Conservation (phyloP, 1,140 invertebrate genomes). For the Dreissena polymorpha region DNA sequence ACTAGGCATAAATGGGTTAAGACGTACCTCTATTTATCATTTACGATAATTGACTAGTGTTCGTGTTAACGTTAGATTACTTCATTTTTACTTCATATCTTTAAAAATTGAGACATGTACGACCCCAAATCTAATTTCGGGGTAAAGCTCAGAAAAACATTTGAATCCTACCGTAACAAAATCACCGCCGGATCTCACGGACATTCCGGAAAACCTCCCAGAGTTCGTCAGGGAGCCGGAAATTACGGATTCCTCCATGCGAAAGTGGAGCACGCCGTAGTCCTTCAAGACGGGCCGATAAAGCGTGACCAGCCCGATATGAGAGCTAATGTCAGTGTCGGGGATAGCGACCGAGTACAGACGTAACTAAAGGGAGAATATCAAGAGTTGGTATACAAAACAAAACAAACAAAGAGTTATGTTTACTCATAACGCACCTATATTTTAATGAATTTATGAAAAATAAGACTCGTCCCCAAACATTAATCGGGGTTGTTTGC, state of each 20-base stretch:
- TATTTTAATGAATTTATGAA: no score
- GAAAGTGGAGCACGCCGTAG: constrained; percentile 36
- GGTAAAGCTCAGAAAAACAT: not conserved
- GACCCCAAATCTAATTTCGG: not conserved
- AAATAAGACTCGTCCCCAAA: no score
- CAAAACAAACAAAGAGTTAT: no score
- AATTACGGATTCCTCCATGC: constrained; percentile 18
- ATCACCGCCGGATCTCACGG: constrained; percentile 16
- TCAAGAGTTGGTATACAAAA: no score
- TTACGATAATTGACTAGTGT: not conserved
- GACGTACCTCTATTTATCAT: no score
- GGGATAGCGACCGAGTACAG: constrained; percentile 33
- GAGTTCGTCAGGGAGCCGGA: constrained; percentile 17
- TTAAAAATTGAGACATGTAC: not conserved
- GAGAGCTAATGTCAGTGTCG: constrained; percentile 28
- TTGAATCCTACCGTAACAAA: constrained; percentile 33
- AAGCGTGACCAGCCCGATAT: constrained; percentile 36
- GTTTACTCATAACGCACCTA: no score
- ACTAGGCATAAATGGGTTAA: no score
- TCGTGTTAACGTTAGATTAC: not conserved
- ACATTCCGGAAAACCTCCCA: not conserved
- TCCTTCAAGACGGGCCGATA: constrained; percentile 31
- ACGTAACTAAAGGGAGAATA: constrained; percentile 19
- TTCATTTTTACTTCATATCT: not conserved
- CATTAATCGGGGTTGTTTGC: no score